Evolutionary conservation across 2,113 vertebrate genomes (phyloP).

Genomic region (human (Homo sapiens)): GRCh38 chr14:80531501-80532000

Average conservation of each 20-base stretch:
- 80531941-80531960: not conserved
- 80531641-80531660: not conserved
- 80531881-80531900: not conserved
- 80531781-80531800: not conserved
- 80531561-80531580: not conserved
- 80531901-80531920: not conserved
- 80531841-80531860: not conserved
- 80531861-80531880: not conserved
- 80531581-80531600: not conserved
- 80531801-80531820: not conserved
- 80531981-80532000: accelerated
- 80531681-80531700: not conserved
- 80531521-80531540: not conserved
- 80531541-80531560: not conserved
- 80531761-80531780: not conserved
- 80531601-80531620: not conserved
- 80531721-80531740: not conserved
- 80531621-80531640: not conserved
- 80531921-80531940: not conserved
- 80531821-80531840: not conserved
- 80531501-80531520: slow-evolving; percentile 1
- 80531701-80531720: not conserved
- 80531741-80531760: not conserved
- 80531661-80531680: slow-evolving; percentile 24
- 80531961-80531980: not conserved